Conservation (phyloP, 2,888 invertebrate genomes). For the Unio pictorum region DNA sequence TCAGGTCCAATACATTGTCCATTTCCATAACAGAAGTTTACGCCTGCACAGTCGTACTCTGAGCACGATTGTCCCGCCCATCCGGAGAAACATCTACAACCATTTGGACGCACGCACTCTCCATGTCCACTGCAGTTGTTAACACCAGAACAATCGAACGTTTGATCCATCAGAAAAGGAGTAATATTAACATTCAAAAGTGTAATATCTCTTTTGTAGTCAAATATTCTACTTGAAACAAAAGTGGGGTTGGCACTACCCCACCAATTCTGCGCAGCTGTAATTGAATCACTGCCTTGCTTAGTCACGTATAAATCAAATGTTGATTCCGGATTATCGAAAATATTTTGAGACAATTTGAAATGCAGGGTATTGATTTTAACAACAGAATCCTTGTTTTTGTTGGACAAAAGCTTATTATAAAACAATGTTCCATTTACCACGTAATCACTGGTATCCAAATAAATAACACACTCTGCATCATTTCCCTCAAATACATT, state of each 20-base stretch:
- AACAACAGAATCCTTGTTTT: slow-evolving; percentile 7
- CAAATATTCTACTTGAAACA: slow-evolving; percentile 17
- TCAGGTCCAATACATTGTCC: too few species aligned
- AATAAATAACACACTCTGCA: slow-evolving; percentile 12
- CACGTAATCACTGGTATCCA: slow-evolving; percentile 5
- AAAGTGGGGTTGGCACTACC: slow-evolving; percentile 13
- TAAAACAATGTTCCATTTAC: slow-evolving; percentile 17
- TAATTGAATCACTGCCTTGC: slow-evolving; percentile 13
- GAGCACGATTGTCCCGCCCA: too few species aligned
- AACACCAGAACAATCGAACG: slow-evolving; percentile 21
- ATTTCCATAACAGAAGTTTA: too few species aligned
- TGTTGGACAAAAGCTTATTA: slow-evolving; percentile 18
- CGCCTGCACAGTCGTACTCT: too few species aligned
- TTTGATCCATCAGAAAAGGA: slow-evolving; percentile 13
- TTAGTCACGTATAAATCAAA: slow-evolving; percentile 19
- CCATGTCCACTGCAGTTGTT: neutral
- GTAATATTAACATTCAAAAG: neutral
- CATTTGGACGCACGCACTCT: too few species aligned
- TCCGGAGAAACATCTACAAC: too few species aligned
- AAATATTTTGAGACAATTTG: slow-evolving; percentile 26
- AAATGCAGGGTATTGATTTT: slow-evolving; percentile 8
- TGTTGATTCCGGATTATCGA: slow-evolving; percentile 25
- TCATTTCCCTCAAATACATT: slow-evolving; percentile 19
- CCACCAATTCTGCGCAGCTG: slow-evolving; percentile 32
- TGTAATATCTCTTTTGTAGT: slow-evolving; percentile 12